Evolutionary conservation across 2,797 vertebrate genomes (phyloP).

Genomic region (Esox lucius): DNA sequence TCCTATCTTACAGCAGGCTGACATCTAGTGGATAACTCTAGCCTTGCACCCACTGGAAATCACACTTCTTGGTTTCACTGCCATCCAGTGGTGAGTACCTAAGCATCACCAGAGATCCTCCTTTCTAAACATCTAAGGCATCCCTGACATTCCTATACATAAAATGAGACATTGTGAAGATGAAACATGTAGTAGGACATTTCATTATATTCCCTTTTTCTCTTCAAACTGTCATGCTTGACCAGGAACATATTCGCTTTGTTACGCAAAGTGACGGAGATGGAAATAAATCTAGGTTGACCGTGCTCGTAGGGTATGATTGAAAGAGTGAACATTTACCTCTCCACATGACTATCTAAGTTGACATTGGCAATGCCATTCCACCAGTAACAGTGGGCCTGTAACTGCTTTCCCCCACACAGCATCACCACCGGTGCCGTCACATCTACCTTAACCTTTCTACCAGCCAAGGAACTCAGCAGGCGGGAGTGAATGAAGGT

Average conservation of each 20-base stretch:
- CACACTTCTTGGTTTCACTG: not conserved
- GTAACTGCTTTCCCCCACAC: not conserved
- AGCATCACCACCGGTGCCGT: not conserved
- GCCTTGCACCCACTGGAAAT: not conserved
- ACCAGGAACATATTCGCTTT: not conserved
- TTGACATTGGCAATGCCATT: not conserved
- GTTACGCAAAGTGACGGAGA: not conserved
- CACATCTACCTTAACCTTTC: not conserved
- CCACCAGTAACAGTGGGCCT: not conserved
- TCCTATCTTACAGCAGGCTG: not conserved
- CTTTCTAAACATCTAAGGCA: no score
- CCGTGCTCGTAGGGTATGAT: no score
- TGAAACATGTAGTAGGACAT: not conserved
- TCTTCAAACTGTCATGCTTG: not conserved
- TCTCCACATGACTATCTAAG: not conserved
- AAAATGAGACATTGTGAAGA: not conserved
- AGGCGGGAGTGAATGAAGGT: slow-evolving; percentile 1
- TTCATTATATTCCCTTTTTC: not conserved
- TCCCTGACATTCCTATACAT: not conserved
- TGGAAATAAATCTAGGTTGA: not conserved
- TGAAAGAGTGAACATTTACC: not conserved
- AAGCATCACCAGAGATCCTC: not conserved
- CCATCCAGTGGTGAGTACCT: slow-evolving; percentile 6
- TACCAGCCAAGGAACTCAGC: not conserved
- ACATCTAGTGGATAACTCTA: not conserved